Evolutionary conservation across 2,113 vertebrate genomes (phyloP).

Genomic region (Pionites leucogaster): DNA sequence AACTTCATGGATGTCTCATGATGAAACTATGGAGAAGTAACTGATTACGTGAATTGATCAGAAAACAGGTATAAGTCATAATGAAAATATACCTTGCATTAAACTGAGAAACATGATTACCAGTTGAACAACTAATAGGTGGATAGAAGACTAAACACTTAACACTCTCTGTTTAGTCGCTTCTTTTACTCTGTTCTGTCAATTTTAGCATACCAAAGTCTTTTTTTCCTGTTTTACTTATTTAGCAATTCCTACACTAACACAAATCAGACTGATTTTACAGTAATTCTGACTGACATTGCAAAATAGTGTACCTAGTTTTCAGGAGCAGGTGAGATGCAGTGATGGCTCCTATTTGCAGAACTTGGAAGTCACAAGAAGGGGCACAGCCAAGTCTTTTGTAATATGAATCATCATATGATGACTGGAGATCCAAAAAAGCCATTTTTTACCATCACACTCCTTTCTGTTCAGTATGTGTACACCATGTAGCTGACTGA

Average conservation of each 20-base stretch:
- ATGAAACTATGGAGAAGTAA: constrained; percentile 41
- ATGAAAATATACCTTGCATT: neutral
- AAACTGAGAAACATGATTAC: neutral
- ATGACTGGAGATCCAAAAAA: neutral
- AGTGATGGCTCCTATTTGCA: neutral
- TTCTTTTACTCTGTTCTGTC: neutral
- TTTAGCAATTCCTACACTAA: neutral
- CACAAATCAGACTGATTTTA: neutral
- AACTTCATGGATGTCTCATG: constrained; percentile 5
- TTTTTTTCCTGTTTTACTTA: neutral
- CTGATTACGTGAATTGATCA: neutral
- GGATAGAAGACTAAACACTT: neutral
- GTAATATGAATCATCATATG: neutral
- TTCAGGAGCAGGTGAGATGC: neutral
- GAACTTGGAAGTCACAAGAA: neutral
- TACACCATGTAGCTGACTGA: neutral
- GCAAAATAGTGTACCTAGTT: neutral
- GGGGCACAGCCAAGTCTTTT: neutral
- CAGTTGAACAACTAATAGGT: neutral
- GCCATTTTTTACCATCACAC: neutral
- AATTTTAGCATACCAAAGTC: neutral
- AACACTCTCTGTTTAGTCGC: neutral
- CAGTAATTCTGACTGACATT: neutral
- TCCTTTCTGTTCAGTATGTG: neutral
- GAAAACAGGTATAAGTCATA: neutral